Percentiles rank a stretch among this genome's conserved stretches.
Conservation (phyloP, 2,113 vertebrate species). For the Ascaphus truei region DNA sequence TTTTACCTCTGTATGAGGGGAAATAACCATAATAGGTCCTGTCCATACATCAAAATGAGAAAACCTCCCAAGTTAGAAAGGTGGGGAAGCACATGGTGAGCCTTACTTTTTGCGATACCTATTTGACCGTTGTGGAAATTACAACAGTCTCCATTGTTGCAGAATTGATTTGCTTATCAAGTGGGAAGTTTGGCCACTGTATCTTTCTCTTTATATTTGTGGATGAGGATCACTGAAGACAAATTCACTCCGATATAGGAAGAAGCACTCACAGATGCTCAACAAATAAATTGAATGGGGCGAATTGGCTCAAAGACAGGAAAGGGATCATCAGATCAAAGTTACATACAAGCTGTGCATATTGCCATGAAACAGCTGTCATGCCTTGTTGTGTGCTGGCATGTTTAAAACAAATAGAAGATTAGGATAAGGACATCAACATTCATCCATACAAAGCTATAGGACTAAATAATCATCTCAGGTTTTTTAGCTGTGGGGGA, state of each 20-base stretch:
- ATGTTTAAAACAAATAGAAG: constrained; percentile 19
- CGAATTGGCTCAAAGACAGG: constrained; percentile 16
- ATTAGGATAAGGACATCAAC: constrained; percentile 23
- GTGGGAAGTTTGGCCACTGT: constrained; percentile 6
- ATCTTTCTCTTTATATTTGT: neutral
- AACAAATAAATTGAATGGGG: constrained; percentile 21
- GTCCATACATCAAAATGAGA: too few species aligned
- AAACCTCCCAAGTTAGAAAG: too few species aligned
- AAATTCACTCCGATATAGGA: constrained; percentile 23
- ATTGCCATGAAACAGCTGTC: constrained; percentile 3
- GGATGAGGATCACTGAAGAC: constrained; percentile 28
- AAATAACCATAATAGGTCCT: too few species aligned
- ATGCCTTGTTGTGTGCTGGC: constrained; percentile 1
- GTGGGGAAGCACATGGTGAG: too few species aligned
- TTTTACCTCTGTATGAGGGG: too few species aligned
- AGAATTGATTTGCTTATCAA: neutral
- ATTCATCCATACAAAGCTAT: neutral
- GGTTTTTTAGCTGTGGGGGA: constrained; percentile 4
- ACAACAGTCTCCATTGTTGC: neutral
- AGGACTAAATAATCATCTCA: neutral
- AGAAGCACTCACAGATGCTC: constrained; percentile 26
- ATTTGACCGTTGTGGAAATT: neutral
- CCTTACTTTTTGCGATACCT: neutral
- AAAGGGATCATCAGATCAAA: constrained; percentile 27
- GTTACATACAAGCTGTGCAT: constrained; percentile 25